A percentile compares a stretch with the other conserved stretches of the same genome.
These are phyloP conservation scores for Brachypterus glaber DNA, from an alignment of 2,888 invertebrate species.

Conservation along the genomic window DNA sequence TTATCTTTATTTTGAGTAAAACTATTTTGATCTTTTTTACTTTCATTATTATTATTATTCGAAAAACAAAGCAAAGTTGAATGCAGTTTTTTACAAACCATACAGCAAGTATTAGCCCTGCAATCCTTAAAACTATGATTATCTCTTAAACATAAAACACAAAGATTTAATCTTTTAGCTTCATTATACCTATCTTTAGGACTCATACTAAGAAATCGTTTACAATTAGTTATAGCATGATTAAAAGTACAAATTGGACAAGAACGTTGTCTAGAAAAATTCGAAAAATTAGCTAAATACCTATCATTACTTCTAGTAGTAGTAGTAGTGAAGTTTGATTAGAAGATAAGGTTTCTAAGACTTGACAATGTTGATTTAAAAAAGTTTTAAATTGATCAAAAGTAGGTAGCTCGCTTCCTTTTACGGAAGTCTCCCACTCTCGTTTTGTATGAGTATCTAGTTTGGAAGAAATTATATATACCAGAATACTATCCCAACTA, in stretches of 20 bases:
- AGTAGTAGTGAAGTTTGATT: not conserved
- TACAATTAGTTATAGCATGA: not conserved
- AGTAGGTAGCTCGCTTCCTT: constrained; percentile 3
- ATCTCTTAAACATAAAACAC: not conserved
- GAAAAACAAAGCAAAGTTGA: not conserved
- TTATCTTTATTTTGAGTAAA: not conserved
- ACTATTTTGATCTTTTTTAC: not conserved
- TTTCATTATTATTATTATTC: not conserved
- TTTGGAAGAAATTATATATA: constrained; percentile 14
- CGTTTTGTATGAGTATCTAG: constrained; percentile 10
- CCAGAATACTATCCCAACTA: constrained; percentile 12
- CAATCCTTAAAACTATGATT: not conserved
- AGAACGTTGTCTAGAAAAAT: not conserved
- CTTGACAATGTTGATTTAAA: not conserved
- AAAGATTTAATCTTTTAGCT: not conserved
- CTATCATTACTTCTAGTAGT: too few relatives aligned
- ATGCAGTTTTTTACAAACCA: not conserved
- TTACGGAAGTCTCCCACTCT: constrained; percentile 10
- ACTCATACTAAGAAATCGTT: not conserved
- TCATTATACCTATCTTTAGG: not conserved
- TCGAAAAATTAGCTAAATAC: too few relatives aligned
- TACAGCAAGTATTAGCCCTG: not conserved
- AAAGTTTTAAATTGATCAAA: constrained; percentile 3
- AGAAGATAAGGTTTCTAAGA: constrained; percentile 6
- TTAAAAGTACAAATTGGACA: not conserved